Evolutionary conservation across 2,113 vertebrate genomes (phyloP).

Genomic region (Rhabdornis inornatus): DNA sequence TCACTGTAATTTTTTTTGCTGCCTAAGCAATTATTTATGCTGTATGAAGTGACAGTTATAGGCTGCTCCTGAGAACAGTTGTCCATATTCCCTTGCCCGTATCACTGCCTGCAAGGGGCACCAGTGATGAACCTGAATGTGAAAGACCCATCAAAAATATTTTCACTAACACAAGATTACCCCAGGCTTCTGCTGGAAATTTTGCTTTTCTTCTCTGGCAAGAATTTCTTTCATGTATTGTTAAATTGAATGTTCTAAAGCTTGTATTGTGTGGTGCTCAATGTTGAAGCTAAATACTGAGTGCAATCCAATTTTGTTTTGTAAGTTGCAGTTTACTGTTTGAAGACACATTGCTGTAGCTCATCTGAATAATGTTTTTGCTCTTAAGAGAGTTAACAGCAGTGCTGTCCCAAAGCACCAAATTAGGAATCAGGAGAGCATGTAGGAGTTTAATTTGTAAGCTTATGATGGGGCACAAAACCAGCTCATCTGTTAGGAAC

Average conservation of each 20-base stretch:
- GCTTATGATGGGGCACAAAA: slow-evolving; percentile 59
- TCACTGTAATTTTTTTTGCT: background rate
- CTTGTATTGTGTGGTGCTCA: background rate
- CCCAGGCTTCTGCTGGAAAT: background rate
- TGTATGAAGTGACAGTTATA: background rate
- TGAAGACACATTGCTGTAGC: background rate
- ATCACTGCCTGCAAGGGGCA: background rate
- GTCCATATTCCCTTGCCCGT: background rate
- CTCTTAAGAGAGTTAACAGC: slow-evolving; percentile 32
- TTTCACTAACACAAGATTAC: background rate
- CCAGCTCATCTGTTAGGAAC: slow-evolving; percentile 55
- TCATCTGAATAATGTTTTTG: slow-evolving; percentile 20
- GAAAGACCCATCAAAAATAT: background rate
- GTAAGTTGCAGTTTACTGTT: slow-evolving; percentile 10
- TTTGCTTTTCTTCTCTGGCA: background rate
- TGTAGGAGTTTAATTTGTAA: slow-evolving; percentile 68
- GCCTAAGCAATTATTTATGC: background rate
- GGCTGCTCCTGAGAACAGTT: background rate
- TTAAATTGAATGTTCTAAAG: background rate
- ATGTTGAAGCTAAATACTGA: slow-evolving; percentile 7
- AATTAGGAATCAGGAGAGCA: slow-evolving; percentile 53
- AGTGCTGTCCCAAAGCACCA: slow-evolving; percentile 50
- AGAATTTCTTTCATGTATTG: background rate
- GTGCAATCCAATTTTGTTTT: background rate
- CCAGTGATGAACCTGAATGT: background rate